These are phyloP conservation scores for Pristis pectinata DNA, from an alignment of 2,797 vertebrate species.

Conservation along the genomic window DNA sequence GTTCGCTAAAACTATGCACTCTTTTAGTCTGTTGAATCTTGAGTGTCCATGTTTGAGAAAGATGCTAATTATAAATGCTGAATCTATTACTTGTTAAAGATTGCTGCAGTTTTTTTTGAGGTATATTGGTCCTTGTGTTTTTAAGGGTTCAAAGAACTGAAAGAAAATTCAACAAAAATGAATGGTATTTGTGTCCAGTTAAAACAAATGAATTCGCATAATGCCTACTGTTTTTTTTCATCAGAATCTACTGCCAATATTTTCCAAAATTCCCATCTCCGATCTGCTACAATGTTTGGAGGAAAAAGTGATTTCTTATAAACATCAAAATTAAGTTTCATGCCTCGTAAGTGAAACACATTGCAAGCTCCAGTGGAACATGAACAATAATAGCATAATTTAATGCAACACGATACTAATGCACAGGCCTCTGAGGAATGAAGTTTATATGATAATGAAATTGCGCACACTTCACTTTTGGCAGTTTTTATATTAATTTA, in stretches of 20 bases:
- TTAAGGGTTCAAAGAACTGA: slow-evolving; percentile 66
- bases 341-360: slow-evolving; percentile 78
- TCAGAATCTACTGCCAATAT: slow-evolving; percentile 42
- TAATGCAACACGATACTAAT: slow-evolving; percentile 74
- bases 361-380: slow-evolving; percentile 81
- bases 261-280: slow-evolving; percentile 52
- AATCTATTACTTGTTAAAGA: neutral
- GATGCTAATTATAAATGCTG: slow-evolving; percentile 30
- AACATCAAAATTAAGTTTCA: slow-evolving; percentile 73
- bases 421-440: slow-evolving; percentile 77
- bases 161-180: slow-evolving; percentile 94
- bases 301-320: slow-evolving; percentile 63
- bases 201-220: slow-evolving; percentile 68
- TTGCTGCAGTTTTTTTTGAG: slow-evolving; percentile 20
- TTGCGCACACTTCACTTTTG: slow-evolving; percentile 88
- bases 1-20: neutral
- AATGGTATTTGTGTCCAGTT: slow-evolving; percentile 73
- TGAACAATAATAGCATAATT: slow-evolving; percentile 79
- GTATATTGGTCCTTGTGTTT: slow-evolving; percentile 8
- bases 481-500: slow-evolving; percentile 79
- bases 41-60: slow-evolving; percentile 3
- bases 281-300: slow-evolving; percentile 58
- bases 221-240: slow-evolving; percentile 48
- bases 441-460: slow-evolving; percentile 75
- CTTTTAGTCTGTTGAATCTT: slow-evolving; percentile 1